Evolutionary conservation across 2,888 invertebrate species (phyloP).

Genomic region (Harpalus rufipes): DNA sequence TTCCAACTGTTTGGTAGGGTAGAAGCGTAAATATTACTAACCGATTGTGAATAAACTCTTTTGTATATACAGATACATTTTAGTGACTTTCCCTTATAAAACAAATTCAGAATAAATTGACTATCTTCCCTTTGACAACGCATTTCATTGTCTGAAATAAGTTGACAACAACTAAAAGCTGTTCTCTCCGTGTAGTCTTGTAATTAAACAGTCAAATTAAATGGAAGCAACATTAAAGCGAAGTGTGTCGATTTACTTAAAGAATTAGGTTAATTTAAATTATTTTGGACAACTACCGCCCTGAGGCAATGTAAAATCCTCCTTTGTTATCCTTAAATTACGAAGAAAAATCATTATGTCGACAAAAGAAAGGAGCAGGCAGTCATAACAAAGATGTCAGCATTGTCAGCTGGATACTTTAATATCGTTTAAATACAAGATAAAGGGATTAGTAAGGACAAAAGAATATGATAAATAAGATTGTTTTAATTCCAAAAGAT

Average conservation of each 20-base stretch:
- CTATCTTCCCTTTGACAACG: not conserved
- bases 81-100: not conserved
- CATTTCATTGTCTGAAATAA: not conserved
- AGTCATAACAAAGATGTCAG: conserved; percentile 40
- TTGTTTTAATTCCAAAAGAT: conserved; percentile 13
- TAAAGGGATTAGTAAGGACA: conserved; percentile 35
- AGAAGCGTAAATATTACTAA: no score
- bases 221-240: conserved; percentile 7
- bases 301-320: conserved; percentile 14
- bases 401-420: conserved; percentile 23
- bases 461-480: conserved; percentile 38
- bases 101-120: not conserved
- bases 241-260: conserved; percentile 30
- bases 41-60: no score
- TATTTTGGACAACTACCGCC: conserved; percentile 33
- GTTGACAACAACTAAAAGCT: conserved; percentile 4
- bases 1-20: no score
- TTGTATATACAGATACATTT: no score
- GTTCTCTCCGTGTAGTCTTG: not conserved
- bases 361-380: conserved; percentile 18
- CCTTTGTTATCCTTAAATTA: conserved; percentile 46
- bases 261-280: conserved; percentile 46
- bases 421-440: conserved; percentile 26
- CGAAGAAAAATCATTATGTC: conserved; percentile 54
- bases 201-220: conserved; percentile 32